Base-by-base conservation (phyloP, 2,113 vertebrate genomes). In the Suncus etruscus region DNA sequence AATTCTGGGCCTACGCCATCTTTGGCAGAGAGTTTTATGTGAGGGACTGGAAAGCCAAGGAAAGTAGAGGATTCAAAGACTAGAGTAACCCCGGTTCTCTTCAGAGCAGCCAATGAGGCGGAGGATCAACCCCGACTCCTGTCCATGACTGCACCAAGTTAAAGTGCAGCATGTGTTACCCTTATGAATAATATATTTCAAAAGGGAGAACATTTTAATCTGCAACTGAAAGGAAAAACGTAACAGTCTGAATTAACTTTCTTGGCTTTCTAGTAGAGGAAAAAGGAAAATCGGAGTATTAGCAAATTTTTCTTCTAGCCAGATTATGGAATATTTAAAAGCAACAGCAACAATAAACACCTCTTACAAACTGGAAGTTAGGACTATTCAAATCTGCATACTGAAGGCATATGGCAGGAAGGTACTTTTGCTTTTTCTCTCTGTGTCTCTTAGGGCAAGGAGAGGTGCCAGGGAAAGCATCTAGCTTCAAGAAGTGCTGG, bases 131-230 rank as follows among this genome's bases (percentile, higher is more conserved):
- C 5, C 51, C 8, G 39, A 32, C 48, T 89, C 25, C 76, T 86
- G 4, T 68, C 83, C 48, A 6, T 11, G 24, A 12, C 58, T 47
- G 83, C 87, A 66, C 90, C 76, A 58, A 61, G 73, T 78, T 24
- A 31, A 22, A 61, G 48, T 18, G 50, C 32, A 58, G 39, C 68
- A 45, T 74, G 73, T 75, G 45, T 91, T 90, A 87, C 77, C 69
- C 82, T 93, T 75, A 89, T 95, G 80, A 95, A 97, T 96, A 96
- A 93, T 95, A 50, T 51, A 95, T 96, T 91, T 94, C 87, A 89
- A 83, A 86, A 66, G 32, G 68, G 66, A 54, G 45, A 92, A 83
- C 72, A 31, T 22, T 88, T 92, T 94, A 65, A 91, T 87, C 95
- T 84, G 83, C 82, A 90, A 51, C 86, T 83, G 83, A 50, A 90